Conservation (phyloP, 2,113 vertebrate genomes). For the Trichechus manatus region DNA sequence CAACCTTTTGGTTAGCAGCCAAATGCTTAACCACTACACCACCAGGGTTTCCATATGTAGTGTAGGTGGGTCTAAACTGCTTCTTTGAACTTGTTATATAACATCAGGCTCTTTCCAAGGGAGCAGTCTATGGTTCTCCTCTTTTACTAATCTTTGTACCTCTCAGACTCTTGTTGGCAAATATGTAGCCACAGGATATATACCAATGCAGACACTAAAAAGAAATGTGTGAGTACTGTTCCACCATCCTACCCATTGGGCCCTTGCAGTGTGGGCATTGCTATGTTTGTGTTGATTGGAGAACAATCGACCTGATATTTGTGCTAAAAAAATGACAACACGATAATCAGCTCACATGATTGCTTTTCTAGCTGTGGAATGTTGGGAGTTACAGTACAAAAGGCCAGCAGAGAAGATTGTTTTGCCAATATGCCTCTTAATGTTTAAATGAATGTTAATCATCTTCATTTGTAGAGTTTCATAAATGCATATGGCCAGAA, state of each 20-base stretch:
- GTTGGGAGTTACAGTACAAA: constrained; percentile 33
- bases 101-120: not conserved
- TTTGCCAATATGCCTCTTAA: constrained; percentile 56
- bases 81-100: not conserved
- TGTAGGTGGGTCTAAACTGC: not conserved
- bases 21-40: no score
- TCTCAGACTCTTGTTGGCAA: not conserved
- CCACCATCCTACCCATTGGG: not conserved
- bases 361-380: not conserved
- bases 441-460: constrained; percentile 61
- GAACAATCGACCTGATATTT: not conserved
- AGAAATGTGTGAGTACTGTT: not conserved
- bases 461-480: constrained; percentile 14
- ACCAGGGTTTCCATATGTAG: not conserved
- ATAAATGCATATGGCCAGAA: constrained; percentile 48
- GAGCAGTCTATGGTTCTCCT: not conserved
- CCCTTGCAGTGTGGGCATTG: fast-evolving
- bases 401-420: not conserved
- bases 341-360: not conserved
- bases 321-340: not conserved
- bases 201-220: not conserved
- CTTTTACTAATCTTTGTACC: not conserved
- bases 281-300: not conserved
- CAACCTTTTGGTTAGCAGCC: no score
- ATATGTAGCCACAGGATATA: not conserved